These are phyloP conservation scores for Adelges cooleyi DNA, from an alignment of 1,140 invertebrate species.

Conservation along the genomic window DNA sequence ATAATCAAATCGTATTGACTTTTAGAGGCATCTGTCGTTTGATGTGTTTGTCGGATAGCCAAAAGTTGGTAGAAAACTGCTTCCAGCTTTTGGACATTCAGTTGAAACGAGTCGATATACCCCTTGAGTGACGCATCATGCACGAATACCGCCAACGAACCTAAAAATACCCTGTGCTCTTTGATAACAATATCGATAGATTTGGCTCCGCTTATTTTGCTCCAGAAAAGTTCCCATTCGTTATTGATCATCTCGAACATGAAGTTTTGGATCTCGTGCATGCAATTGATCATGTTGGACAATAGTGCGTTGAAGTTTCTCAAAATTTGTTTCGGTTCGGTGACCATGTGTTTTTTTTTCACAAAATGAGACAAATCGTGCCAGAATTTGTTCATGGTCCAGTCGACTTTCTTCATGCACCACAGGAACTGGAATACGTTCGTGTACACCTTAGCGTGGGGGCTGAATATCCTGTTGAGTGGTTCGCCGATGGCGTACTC, in stretches of 20 bases:
- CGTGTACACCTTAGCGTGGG: not conserved
- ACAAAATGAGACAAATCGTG: not conserved
- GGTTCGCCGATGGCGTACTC: constrained; percentile 3
- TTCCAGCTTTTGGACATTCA: too few relatives aligned
- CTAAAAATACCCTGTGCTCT: not conserved
- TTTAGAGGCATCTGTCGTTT: too few relatives aligned
- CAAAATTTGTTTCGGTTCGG: not conserved
- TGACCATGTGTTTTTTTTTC: not conserved
- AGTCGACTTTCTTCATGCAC: not conserved
- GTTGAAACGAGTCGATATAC: too few relatives aligned
- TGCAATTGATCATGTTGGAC: not conserved
- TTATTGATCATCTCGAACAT: not conserved
- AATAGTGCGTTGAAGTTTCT: not conserved
- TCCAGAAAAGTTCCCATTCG: constrained; percentile 8
- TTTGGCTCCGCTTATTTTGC: not conserved
- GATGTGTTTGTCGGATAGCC: too few relatives aligned
- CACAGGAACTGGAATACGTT: constrained; percentile 1
- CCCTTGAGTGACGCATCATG: not conserved
- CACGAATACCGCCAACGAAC: not conserved
- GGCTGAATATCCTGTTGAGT: not conserved
- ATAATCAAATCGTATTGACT: too few relatives aligned
- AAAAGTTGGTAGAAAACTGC: too few relatives aligned
- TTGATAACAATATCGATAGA: not conserved
- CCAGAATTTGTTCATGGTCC: not conserved
- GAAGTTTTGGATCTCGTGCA: not conserved